phyloP scores from a whole-genome alignment of 1,140 invertebrate species.

The Leptopilina clavipes region DNA sequence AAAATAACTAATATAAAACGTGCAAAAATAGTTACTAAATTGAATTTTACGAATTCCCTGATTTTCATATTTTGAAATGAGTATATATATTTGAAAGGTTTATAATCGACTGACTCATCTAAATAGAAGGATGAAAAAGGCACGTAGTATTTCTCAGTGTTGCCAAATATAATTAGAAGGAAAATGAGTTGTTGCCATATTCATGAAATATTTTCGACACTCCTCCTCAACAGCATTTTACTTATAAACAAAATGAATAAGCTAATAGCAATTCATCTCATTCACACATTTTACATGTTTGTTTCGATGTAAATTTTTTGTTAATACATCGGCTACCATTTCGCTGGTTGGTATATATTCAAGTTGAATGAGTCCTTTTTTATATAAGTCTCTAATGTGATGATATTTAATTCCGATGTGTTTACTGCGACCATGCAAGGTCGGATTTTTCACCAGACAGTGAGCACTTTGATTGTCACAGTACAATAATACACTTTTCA shows the following conservation, averaged over 20 bases:
- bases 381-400: slow-evolving; percentile 46
- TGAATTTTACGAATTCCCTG: too few relatives aligned
- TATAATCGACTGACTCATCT: too few relatives aligned
- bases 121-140: too few relatives aligned
- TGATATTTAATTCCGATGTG: background rate
- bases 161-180: too few relatives aligned
- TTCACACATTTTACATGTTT: background rate
- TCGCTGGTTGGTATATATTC: slow-evolving; percentile 36
- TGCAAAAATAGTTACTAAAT: too few relatives aligned
- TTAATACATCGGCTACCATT: background rate
- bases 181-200: too few relatives aligned
- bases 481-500: slow-evolving; percentile 1
- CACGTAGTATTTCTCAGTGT: too few relatives aligned
- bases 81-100: background rate
- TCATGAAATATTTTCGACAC: too few relatives aligned
- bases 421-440: background rate
- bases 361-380: slow-evolving; percentile 39
- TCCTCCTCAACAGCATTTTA: too few relatives aligned
- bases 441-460: background rate
- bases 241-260: background rate
- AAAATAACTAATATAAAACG: too few relatives aligned
- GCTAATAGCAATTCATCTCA: background rate
- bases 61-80: too few relatives aligned
- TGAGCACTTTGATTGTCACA: slow-evolving; percentile 39
- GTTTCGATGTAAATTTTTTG: background rate